Percentiles rank a stretch among this genome's conserved stretches.
Conservation (phyloP, 2,113 vertebrate genomes). For the Chionomys nivalis region DNA sequence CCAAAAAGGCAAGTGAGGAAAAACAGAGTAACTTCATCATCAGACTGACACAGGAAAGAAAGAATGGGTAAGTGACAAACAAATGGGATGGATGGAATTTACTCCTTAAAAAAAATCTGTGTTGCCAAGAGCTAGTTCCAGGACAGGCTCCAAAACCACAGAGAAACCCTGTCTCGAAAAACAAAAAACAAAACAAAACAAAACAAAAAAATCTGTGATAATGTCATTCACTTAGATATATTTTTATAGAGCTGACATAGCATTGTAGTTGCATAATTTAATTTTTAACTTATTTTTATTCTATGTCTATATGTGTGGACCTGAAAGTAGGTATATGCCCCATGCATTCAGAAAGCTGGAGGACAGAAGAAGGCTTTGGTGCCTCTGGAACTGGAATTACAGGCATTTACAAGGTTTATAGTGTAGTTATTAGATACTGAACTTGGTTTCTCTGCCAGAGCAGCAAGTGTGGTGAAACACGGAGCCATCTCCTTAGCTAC, state of each 20-base stretch:
- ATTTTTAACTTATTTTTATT: neutral
- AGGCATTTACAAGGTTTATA: too few relatives aligned
- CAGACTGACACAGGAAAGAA: neutral
- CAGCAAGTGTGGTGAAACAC: neutral
- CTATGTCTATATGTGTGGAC: neutral
- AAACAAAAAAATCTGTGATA: neutral
- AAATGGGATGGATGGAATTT: neutral
- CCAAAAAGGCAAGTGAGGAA: neutral
- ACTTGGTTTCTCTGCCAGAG: neutral
- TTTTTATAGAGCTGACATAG: neutral
- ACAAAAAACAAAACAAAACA: too few relatives aligned
- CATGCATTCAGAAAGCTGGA: neutral
- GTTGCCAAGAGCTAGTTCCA: too few relatives aligned
- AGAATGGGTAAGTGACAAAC: neutral
- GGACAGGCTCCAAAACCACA: too few relatives aligned
- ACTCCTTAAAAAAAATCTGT: neutral
- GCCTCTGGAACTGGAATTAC: too few relatives aligned
- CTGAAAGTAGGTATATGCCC: too few relatives aligned
- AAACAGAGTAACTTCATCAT: neutral
- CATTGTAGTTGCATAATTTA: neutral
- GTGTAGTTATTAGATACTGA: neutral
- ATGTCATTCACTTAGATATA: neutral
- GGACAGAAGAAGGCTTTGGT: too few relatives aligned
- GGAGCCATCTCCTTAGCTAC: too few relatives aligned
- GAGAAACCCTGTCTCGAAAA: too few relatives aligned